Evolutionary conservation across 2,888 invertebrate species (phyloP).

Genomic region (Anthrax anthrax): DNA sequence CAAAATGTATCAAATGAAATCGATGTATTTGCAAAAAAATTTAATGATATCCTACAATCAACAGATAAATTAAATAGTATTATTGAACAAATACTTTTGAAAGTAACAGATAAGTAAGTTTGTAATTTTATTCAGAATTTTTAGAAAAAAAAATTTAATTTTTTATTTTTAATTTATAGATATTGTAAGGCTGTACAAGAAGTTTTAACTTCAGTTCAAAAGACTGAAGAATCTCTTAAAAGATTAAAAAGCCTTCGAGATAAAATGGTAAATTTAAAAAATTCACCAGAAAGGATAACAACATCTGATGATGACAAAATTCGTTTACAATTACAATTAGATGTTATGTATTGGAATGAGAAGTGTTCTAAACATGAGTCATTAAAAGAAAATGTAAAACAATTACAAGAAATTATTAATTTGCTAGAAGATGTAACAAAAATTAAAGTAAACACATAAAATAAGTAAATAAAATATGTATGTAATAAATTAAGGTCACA

Average conservation of each 20-base stretch:
- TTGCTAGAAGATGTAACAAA: constrained; percentile 40
- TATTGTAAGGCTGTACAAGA: constrained; percentile 66
- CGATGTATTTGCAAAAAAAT: constrained; percentile 21
- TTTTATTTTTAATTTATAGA: constrained; percentile 22
- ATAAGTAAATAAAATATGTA: not conserved
- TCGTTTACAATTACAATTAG: constrained; percentile 73
- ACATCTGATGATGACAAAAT: constrained; percentile 89
- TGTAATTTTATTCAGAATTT: constrained; percentile 36
- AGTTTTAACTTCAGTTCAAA: constrained; percentile 83
- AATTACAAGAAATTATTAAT: constrained; percentile 43
- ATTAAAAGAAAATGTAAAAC: constrained; percentile 41
- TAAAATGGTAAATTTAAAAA: constrained; percentile 27
- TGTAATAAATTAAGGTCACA: too few species aligned
- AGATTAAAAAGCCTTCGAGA: constrained; percentile 75
- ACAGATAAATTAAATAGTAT: constrained; percentile 21
- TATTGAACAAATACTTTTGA: constrained; percentile 9
- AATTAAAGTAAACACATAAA: not conserved
- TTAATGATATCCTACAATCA: constrained; percentile 15
- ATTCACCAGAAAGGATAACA: constrained; percentile 28
- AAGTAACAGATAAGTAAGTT: not conserved
- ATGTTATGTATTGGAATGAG: constrained; percentile 60
- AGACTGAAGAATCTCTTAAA: constrained; percentile 87
- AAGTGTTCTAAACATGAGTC: constrained; percentile 44
- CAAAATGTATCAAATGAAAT: constrained; percentile 43
- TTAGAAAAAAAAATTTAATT: constrained; percentile 30